Conservation (phyloP, 2,797 vertebrate genomes). For the Dermochelys coriacea region DNA sequence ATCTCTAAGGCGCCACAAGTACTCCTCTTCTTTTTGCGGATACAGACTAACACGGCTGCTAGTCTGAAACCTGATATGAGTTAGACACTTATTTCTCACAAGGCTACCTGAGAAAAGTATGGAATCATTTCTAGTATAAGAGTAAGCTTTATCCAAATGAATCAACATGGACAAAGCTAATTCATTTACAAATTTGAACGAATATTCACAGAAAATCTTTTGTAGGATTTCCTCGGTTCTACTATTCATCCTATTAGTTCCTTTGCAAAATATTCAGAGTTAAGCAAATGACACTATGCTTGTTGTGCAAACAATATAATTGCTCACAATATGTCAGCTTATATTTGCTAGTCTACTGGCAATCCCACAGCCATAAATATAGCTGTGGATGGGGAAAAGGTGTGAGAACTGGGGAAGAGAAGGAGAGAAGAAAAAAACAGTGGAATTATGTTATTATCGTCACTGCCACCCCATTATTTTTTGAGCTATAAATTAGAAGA, state of each 20-base stretch:
- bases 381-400: background rate
- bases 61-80: background rate
- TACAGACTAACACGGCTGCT: no score
- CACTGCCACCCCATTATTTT: background rate
- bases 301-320: background rate
- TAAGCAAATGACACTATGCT: background rate
- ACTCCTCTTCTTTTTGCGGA: no score
- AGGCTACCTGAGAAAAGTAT: background rate
- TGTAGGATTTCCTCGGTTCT: background rate
- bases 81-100: background rate
- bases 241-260: background rate
- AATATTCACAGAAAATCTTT: background rate
- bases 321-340: background rate
- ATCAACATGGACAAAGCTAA: background rate
- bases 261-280: background rate
- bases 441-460: background rate
- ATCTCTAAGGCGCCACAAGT: no score
- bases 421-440: background rate
- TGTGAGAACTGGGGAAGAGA: background rate
- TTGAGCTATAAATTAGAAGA: background rate
- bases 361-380: fast-evolving
- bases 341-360: background rate
- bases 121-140: background rate
- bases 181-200: background rate
- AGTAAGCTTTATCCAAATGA: background rate